Base-by-base conservation (phyloP, 1,140 invertebrate genomes). In the Drosophila kikkawai region DNA sequence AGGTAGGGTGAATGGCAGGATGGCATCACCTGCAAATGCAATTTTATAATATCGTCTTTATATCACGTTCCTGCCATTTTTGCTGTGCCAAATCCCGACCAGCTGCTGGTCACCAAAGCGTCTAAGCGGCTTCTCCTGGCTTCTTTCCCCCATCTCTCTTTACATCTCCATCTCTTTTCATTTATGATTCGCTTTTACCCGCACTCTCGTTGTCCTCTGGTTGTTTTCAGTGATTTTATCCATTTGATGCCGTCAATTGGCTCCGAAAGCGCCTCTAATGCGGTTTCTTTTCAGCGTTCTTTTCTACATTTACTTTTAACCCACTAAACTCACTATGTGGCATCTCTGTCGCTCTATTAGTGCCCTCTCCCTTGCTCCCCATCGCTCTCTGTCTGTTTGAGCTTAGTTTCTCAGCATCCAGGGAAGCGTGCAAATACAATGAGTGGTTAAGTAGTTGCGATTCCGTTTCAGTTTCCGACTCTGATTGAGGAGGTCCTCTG, bases 221-320 rank as follows among this genome's bases (percentile, higher is more conserved):
- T 39, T 56, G 19, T 56, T 79, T 79, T 51, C 63, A 79, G 76
- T 74, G 68, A 80, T 80, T 80, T 74, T 42, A 42, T 32, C 37
- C 66, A 34, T 74, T 80, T 68, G 42, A 57, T 48, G 77, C 68
- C 68, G 61, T 60, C 59, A 80, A 80, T 79, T 79, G 77, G 48
- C 68, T 80, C 15, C 57, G 37, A 79, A 66, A 65, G 77, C 39
- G 56, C 51, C 60, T 61, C 58, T 73, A 79, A 79, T 79, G 58
- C 60, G 56, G 55, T 47, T 42, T 64, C 64, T 29, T 67, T 44
- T 29, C 41, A 29, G 41, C 34, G 32, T 26, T 44, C 37, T 34
- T 36, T 19, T 26, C 32, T 9, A 8, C 17, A 36, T 36, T 42
- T 22, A 22, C 51, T 50, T 37, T 63, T 39, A 59, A 45, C 22